Base-by-base conservation (phyloP, 2,888 invertebrate genomes). In the Tinea semifulvella region DNA sequence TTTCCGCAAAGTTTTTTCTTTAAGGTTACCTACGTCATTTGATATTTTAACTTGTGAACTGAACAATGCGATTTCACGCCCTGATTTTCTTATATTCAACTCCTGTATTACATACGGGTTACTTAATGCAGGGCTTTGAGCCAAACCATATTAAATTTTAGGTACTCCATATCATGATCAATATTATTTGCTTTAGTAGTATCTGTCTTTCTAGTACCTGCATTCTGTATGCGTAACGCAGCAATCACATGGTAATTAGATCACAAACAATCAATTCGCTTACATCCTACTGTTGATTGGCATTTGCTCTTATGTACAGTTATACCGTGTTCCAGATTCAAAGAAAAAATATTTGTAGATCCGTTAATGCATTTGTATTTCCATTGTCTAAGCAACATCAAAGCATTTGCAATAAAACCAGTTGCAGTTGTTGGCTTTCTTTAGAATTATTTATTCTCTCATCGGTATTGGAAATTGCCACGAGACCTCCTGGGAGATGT, bases 251-350 rank as follows among this genome's bases (percentile, higher is more conserved):
- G 13, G 31, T 13, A 31, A 31, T 31, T 31, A 31, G 13, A 31
- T 13, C 31, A n/a, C 13, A 7, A 31, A 31, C 31, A 31, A 31
- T 31, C 6, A 31, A 14, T 31, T 2, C 13, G 2, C 11, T 31
- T 13, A 40, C 20, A 40, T 6, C 10, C 36, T 10, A 36, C 18
- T 18, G 36, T 18, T 36, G 8, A 40, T 40, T 22, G 22, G 17
- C 11, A 13, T 40, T 38, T 20, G 22, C 40, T 22, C 40, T 40
- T 40, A 11, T 22, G 11, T 8, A 40, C 40, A 20, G 40, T 40
- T 40, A 40, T 2, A 40, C 4, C n/a, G 6, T 22, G 40, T 40
- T 22, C 40, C 17, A 40, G 40, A 22, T 40, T 22, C 11, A 40
- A 13, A 13, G n/a, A 14, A 10, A 36, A 35, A 36, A 14, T 10